Percentiles rank a stretch among this genome's conserved stretches.
Conservation (phyloP, 2,888 invertebrate genomes). For the Microctonus hyperodae region DNA sequence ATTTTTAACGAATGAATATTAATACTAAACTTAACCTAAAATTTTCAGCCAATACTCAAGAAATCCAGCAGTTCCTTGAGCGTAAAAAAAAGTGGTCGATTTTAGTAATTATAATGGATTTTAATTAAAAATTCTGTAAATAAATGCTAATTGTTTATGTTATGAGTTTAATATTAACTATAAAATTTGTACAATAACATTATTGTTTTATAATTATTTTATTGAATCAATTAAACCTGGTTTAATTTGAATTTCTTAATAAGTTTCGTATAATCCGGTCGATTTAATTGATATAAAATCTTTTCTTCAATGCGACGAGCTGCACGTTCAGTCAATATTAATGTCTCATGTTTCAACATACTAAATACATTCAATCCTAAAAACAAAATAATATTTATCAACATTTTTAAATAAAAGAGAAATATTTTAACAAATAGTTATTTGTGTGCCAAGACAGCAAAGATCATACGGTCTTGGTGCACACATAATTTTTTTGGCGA, state of each 20-base stretch:
- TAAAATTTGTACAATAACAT: slow-evolving; percentile 1
- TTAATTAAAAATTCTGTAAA: neutral
- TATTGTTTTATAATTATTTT: slow-evolving; percentile 1
- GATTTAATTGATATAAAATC: slow-evolving; percentile 74
- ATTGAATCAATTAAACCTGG: slow-evolving; percentile 65
- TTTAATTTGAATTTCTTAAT: slow-evolving; percentile 68
- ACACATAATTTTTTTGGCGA: too few relatives aligned
- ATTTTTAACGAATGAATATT: neutral
- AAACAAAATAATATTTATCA: too few relatives aligned
- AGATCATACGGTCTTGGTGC: too few relatives aligned
- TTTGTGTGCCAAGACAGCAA: too few relatives aligned
- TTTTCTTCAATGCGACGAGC: slow-evolving; percentile 84
- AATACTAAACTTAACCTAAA: slow-evolving; percentile 12
- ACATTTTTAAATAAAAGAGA: too few relatives aligned
- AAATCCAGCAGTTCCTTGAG: slow-evolving; percentile 45
- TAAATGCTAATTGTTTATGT: neutral
- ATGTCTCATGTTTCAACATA: slow-evolving; percentile 94
- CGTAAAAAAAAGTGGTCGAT: slow-evolving; percentile 48
- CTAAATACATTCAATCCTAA: slow-evolving; percentile 89
- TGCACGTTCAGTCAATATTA: slow-evolving; percentile 86
- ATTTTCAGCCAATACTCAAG: slow-evolving; percentile 49
- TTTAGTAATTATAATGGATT: slow-evolving; percentile 10
- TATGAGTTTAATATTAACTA: neutral
- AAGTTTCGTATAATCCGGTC: slow-evolving; percentile 65
- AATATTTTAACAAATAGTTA: too few relatives aligned